Conservation (phyloP, 2,888 invertebrate species). For the Pycnomerus fuliginosus region DNA sequence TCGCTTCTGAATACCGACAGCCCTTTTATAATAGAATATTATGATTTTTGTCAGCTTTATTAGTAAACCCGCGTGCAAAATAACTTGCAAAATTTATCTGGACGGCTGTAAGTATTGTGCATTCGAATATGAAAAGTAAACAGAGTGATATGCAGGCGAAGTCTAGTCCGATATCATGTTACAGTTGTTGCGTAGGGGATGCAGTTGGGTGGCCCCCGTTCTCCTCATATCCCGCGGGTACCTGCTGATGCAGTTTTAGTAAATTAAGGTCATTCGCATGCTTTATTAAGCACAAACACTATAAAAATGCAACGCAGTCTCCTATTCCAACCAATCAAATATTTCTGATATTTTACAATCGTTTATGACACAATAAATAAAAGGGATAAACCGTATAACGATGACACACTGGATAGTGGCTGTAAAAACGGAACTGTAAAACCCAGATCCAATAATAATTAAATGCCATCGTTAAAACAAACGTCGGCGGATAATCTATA, state of each 20-base stretch:
- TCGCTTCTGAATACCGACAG: too few relatives aligned
- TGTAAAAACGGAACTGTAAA: constrained; percentile 38
- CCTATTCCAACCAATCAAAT: constrained; percentile 32
- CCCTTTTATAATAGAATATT: too few relatives aligned
- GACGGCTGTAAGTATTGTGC: constrained; percentile 47
- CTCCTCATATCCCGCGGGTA: constrained; percentile 20
- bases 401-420: constrained; percentile 32
- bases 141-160: constrained; percentile 47
- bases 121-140: constrained; percentile 53
- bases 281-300: constrained; percentile 11
- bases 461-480: constrained; percentile 39
- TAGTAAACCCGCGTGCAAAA: too few relatives aligned
- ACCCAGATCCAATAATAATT: constrained; percentile 39
- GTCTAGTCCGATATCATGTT: constrained; percentile 49
- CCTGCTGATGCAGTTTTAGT: constrained; percentile 13
- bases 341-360: constrained; percentile 39
- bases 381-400: constrained; percentile 34
- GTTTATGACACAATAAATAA: constrained; percentile 43
- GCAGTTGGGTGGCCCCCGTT: constrained; percentile 32
- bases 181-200: constrained; percentile 48
- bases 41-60: too few relatives aligned
- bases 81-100: constrained; percentile 40
- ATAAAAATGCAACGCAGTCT: constrained; percentile 12
- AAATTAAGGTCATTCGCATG: constrained; percentile 4
- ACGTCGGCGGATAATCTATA: constrained; percentile 40